Evolutionary conservation across 2,797 vertebrate genomes (phyloP), one percentile per base, ranked within the genome.

Genomic region (Cyclopterus lumpus): DNA sequence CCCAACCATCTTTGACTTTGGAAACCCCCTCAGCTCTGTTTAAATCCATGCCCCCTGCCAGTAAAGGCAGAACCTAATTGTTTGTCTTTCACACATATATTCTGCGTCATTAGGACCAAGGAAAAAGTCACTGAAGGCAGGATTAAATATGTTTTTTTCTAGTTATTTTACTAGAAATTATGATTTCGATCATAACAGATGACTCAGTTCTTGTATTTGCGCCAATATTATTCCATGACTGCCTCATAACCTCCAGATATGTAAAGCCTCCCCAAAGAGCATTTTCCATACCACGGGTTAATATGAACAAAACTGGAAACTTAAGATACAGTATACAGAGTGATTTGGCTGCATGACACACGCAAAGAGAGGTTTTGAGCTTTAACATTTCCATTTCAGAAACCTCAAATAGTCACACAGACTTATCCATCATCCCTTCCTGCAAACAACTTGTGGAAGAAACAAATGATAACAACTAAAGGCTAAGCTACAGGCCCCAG

Each of bases 121-220:
- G 44, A 76, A 40, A 77, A 77, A 71, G 74, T 82, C 72, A 73
- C 49, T n/a, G 59, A 80, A 75, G 76, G 68, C 24, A 26, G 72
- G 36, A 86, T 85, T 85, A 83, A 91, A 89, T 73, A 73, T 87
- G 77, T 88, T 90, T 84, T n/a, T 84, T 83, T 75, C 79, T 65
- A 82, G 68, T 77, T 75, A 68, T 66, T 55, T 64, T 66, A 84
- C 53, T 6, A 68, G 77, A 87, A 87, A 88, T 85, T 67, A 79
- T 53, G 34, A 83, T 88, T 85, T 79, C 76, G 71, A 88, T 84
- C 57, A 75, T 55, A 85, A 87, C 58, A 70, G 53, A 82, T 91
- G 77, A 90, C 75, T 90, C 71, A 85, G 67, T 55, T 80, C 18
- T 67, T 64, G 66, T 62, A 20, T 71, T 74, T 40, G 16, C 38